Percentiles rank a stretch among this genome's conserved stretches.
Evolutionary conservation across 2,888 invertebrate genomes (phyloP).

Genomic region (Limnephilus marmoratus): DNA sequence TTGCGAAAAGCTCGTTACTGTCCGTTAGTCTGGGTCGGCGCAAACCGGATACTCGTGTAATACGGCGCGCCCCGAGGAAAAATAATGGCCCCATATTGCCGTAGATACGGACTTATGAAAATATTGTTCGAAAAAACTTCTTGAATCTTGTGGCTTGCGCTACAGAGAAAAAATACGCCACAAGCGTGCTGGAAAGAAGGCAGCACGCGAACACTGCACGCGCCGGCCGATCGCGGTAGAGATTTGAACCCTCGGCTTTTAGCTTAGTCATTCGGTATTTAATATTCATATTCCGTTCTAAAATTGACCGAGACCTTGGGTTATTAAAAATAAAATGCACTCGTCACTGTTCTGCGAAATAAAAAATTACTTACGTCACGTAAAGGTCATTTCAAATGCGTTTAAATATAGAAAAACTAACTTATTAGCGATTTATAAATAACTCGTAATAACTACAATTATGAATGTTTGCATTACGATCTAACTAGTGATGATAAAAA

Average conservation of each 20-base stretch:
- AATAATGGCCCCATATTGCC: constrained; percentile 40
- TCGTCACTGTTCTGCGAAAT: background rate
- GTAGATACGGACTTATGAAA: constrained; percentile 45
- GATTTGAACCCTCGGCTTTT: background rate
- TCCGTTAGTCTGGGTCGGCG: background rate
- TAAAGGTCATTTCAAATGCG: constrained; percentile 14
- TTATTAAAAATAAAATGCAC: constrained; percentile 10
- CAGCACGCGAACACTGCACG: constrained; percentile 44
- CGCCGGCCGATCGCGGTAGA: background rate
- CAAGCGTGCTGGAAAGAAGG: background rate
- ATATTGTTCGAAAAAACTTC: constrained; percentile 49
- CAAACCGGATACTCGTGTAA: constrained; percentile 40
- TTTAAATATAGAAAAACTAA: background rate
- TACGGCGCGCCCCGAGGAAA: constrained; percentile 40
- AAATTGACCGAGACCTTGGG: constrained; percentile 43
- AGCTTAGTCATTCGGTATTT: constrained; percentile 20
- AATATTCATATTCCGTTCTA: constrained; percentile 2
- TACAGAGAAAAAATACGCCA: constrained; percentile 21
- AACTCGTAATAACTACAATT: background rate
- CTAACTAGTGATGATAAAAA: background rate
- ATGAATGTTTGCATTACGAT: background rate
- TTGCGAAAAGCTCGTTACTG: constrained; percentile 5
- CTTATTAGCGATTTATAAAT: background rate
- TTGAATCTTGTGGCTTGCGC: background rate
- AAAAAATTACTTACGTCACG: background rate